Base-by-base conservation (phyloP, 2,797 vertebrate genomes). In the Helostoma temminkii region DNA sequence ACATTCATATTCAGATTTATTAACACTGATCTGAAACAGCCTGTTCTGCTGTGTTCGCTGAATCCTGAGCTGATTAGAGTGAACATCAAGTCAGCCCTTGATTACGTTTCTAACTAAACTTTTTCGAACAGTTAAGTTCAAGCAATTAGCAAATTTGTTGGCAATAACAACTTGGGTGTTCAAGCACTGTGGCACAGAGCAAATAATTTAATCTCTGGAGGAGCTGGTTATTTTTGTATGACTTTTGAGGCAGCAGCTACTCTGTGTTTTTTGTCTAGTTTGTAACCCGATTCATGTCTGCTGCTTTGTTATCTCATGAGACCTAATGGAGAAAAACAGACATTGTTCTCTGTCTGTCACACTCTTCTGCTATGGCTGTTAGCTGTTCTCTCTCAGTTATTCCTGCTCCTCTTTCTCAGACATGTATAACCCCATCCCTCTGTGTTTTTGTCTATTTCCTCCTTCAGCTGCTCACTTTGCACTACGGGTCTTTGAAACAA, bases 271-370 rank as follows among this genome's bases (percentile, higher is more conserved):
- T 62, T 82, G 71, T 84, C 72, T 78, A 47, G 61, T 82, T 81
- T 89, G 78, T 66, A 76, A 71, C 45, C 43, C 28, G 36, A 74
- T 88, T 83, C 72, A 83, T 80, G 82, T 87, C 63, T 59, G 68
- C 76, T 80, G 69, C 80, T 80, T 76, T 87, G 76, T 81, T 88
- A 87, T 90, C 87, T 88, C 82, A 75, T 74, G 81, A 85, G 85
- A 84, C 78, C 60, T 71, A 80, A 87, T 83, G 79, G 63, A 74
- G 65, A 76, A 71, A 82, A 88, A 83, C 45, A 64, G 69, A 81
- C 72, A 52, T 74, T 72, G 84, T 49, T 66, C 22, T 80, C 41
- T 41, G 36, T 79, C 66, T 78, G 50, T 60, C 64, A 75, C 62
- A 64, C 66, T 84, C 63, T 59, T 81, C 65, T 65, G 62, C 43